Conservation (phyloP, 2,113 vertebrate species). For the Microtus richardsoni region DNA sequence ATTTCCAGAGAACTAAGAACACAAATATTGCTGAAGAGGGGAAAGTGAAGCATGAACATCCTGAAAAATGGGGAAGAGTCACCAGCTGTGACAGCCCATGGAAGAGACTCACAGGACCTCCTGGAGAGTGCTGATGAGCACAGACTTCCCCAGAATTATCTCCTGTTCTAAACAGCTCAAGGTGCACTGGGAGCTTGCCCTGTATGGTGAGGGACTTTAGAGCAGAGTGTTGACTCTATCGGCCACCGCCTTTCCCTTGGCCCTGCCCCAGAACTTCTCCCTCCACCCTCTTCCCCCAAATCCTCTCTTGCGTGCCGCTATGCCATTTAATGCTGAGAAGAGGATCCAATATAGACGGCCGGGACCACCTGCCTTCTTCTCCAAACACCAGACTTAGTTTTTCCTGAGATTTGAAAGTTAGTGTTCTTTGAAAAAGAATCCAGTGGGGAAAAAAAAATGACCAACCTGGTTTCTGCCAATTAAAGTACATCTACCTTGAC, state of each 20-base stretch:
- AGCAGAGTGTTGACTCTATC: neutral
- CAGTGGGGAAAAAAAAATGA: neutral
- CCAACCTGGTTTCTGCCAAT: neutral
- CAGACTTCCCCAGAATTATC: neutral
- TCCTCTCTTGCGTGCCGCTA: neutral
- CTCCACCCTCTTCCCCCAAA: neutral
- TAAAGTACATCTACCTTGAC: conserved; percentile 15
- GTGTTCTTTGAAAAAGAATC: conserved; percentile 13
- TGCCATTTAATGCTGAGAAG: neutral
- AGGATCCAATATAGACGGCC: neutral
- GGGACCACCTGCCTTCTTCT: neutral
- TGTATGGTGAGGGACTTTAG: neutral
- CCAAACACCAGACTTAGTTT: neutral
- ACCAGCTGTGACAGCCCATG: neutral
- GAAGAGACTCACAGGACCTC: neutral
- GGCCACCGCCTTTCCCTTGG: neutral
- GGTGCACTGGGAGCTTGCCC: neutral
- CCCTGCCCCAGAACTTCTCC: neutral
- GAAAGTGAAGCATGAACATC: conserved; percentile 63
- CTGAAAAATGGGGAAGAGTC: conserved; percentile 50
- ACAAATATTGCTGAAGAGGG: conserved; percentile 51
- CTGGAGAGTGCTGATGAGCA: neutral
- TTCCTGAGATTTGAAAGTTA: conserved; percentile 52
- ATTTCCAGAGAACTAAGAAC: conserved; percentile 68
- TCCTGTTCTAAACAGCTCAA: conserved; percentile 24